Conservation (phyloP, 2,113 vertebrate species). For the Catharus minimus region DNA sequence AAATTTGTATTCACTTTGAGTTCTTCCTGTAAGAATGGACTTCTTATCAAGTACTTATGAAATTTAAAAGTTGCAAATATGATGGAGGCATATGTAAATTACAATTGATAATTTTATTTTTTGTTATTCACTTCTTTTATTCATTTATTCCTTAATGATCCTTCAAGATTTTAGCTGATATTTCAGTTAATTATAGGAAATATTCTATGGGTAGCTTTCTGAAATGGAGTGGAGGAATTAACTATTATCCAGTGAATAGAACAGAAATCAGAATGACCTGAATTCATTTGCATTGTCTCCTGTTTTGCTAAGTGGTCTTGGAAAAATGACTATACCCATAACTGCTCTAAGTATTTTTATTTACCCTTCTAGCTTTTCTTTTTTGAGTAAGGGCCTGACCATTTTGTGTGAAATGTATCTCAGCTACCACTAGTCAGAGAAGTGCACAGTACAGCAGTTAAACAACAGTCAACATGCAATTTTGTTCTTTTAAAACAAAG, state of each 20-base stretch:
- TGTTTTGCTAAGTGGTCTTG: neutral
- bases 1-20: neutral
- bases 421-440: neutral
- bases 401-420: neutral
- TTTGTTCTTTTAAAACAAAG: neutral
- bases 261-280: neutral
- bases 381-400: neutral
- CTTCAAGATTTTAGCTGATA: neutral
- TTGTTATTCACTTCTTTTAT: neutral
- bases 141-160: neutral
- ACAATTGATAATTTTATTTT: neutral
- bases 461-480: neutral
- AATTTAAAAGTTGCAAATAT: neutral
- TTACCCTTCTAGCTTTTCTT: neutral
- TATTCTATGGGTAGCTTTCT: neutral
- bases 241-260: neutral
- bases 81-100: neutral
- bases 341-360: neutral
- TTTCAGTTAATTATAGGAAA: neutral
- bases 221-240: neutral
- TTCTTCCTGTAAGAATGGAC: neutral
- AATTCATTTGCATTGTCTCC: neutral
- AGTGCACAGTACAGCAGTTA: neutral
- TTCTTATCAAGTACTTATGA: neutral
- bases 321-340: neutral